Evolutionary conservation across 2,888 invertebrate genomes (phyloP), one percentile per base, ranked within the genome.

Genomic region (Mesoligia furuncula): DNA sequence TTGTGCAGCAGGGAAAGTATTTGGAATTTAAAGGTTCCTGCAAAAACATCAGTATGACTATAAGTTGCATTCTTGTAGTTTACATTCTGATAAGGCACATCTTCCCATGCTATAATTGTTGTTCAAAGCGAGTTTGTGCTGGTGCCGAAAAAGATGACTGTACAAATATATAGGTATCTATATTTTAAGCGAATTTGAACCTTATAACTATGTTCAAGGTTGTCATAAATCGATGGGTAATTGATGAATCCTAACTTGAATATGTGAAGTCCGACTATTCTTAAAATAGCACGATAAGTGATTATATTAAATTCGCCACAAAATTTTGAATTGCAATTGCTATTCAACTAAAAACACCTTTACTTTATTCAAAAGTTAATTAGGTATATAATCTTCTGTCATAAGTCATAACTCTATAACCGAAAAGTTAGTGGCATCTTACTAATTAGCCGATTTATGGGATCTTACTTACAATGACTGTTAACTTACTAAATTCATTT

Each of bases 191-290:
- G 36, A 72, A 65, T 45, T 73, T 45, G 4, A 61, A 64, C 20
- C 31, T 48, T 64, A 36, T 64, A 61, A 31, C 31, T 31, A 24
- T 59, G 17, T 68, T 31, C 9, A 36, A 75, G 64, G 36, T 59
- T 85, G 13, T 69, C 27, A 61, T 77, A 68, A 82, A 73, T 82
- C 31, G n/a, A 62, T 64, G 13, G 36, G 24, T 59, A 54, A 48
- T 54, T 79, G 54, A 69, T 70, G 31, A 27, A 59, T n/a, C n/a
- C 17, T 75, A 24, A 24, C 20, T 17, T 54, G 24, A 39, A 69
- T 61, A 31, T 65, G 31, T 24, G 31, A 57, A 24, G 4, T 65
- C 9, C 3, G 39, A 27, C 24, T 57, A 42, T 54, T 54, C 8
- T 48, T 64, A 7, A 17, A 39, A 45, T 61, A 36, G 15, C 24